Evolutionary conservation across 1,140 invertebrate species (phyloP), one percentile per base, ranked within the genome.

Genomic region (Lanistes nyassanus): DNA sequence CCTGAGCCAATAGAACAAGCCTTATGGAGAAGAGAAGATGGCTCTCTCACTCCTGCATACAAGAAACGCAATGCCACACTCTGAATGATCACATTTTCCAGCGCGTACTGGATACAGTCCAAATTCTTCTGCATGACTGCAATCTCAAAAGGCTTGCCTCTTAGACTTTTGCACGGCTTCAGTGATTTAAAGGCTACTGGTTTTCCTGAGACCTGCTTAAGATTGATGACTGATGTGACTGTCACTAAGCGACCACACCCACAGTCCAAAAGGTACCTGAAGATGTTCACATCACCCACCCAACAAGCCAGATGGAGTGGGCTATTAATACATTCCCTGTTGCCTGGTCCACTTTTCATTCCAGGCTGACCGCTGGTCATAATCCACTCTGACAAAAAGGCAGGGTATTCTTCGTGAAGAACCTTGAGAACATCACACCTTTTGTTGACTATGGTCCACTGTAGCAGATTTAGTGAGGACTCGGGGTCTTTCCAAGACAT

Each of bases 121-220:
- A 75, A 31, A 67, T 75, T 36, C 26, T 51, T 51, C 16, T 55
- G 34, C 21, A 34, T 7, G 3, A 75, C 51, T 23, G 62, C 42
- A 26, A 75, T 42, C 21, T 75, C 74, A 68, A 75, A 75, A 3
- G 74, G 64, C 53, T 75, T 75, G 13, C 64, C 64, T 66, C n/a
- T 56, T 34, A 9, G n/a, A 23, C 39, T 53, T 23, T 66, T 29
- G 1, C 29, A 13, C 13, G 31, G 11, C 3, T 34, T n/a, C 36
- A n/a, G 26, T 58, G 31, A 37, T 37, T 58, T 37, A 42, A 60
- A 73, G 29, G 13, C 31, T 7, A 9, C 16, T 13, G 26, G 26
- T 6, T 58, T 34, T 36, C 13, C 21, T 47, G 36, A 29, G 26
- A 53, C 34, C 26, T 55, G 31, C 29, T 64, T 47, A 29, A 75